Evolutionary conservation across 1,140 invertebrate genomes (phyloP).

Genomic region (Vanessa tameamea): DNA sequence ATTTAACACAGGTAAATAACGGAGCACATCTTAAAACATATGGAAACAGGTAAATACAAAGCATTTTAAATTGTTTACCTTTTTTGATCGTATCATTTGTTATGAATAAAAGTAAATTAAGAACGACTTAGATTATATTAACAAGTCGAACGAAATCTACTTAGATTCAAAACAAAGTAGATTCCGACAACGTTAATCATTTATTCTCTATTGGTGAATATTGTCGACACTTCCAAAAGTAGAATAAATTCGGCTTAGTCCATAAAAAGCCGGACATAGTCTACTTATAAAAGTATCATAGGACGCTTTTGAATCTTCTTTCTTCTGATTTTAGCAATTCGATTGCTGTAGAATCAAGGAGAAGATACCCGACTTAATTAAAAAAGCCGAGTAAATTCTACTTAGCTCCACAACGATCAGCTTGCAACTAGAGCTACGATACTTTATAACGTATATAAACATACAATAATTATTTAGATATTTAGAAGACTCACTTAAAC

Average conservation of each 20-base stretch:
- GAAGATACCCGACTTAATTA: slow-evolving; percentile 30
- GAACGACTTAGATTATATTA: slow-evolving; percentile 27
- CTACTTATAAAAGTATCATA: slow-evolving; percentile 32
- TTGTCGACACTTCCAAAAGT: slow-evolving; percentile 11
- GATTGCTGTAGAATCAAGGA: slow-evolving; percentile 29
- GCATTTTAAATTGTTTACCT: too few relatives aligned
- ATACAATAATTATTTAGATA: too few relatives aligned
- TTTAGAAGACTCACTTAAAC: too few relatives aligned
- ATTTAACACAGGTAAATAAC: neutral
- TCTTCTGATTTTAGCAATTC: slow-evolving; percentile 40
- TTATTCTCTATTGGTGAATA: neutral
- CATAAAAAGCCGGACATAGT: slow-evolving; percentile 27
- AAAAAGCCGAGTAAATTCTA: slow-evolving; percentile 43
- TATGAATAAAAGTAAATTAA: slow-evolving; percentile 35
- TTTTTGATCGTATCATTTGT: slow-evolving; percentile 15
- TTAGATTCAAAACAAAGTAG: slow-evolving; percentile 39
- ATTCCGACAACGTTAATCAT: neutral
- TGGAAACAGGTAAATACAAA: too few relatives aligned
- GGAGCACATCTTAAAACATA: too few relatives aligned
- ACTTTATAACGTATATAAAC: too few relatives aligned
- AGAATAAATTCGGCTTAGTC: slow-evolving; percentile 24
- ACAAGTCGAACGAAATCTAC: slow-evolving; percentile 43
- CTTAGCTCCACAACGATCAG: slow-evolving; percentile 33
- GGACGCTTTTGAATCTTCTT: neutral
- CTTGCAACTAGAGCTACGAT: too few relatives aligned